A percentile compares a stretch with the other conserved stretches of the same genome.
Evolutionary conservation across 2,797 vertebrate genomes (phyloP).

Genomic region (Cottoperca gobio): DNA sequence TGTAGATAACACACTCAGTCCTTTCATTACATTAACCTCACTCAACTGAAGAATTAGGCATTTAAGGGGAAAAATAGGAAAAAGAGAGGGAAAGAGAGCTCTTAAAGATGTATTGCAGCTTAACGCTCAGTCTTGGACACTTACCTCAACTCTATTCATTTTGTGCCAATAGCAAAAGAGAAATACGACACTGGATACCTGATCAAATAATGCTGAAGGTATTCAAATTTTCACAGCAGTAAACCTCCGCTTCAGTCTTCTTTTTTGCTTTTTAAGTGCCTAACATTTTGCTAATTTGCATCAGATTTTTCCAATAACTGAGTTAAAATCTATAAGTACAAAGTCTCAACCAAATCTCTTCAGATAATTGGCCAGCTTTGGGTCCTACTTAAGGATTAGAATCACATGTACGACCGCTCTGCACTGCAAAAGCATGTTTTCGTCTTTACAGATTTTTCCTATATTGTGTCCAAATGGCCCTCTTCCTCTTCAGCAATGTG

Average conservation of each 20-base stretch:
- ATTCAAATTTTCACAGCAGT: constrained; percentile 30
- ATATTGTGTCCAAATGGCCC: constrained; percentile 38
- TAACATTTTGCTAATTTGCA: constrained; percentile 56
- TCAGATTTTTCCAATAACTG: constrained; percentile 61
- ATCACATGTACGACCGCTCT: constrained; percentile 73
- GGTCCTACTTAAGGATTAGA: constrained; percentile 79
- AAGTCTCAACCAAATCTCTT: constrained; percentile 73
- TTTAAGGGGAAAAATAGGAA: constrained; percentile 78
- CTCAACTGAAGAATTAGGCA: constrained; percentile 68
- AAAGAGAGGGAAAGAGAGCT: constrained; percentile 80
- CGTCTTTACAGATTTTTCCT: constrained; percentile 45
- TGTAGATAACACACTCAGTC: constrained; percentile 66
- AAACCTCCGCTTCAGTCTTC: constrained; percentile 33
- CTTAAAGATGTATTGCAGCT: constrained; percentile 68
- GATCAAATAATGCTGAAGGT: constrained; percentile 42
- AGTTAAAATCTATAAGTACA: constrained; percentile 71
- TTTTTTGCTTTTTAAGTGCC: constrained; percentile 50
- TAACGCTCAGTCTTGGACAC: constrained; percentile 67
- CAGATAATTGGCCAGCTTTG: constrained; percentile 76
- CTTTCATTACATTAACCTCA: constrained; percentile 60
- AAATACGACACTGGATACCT: constrained; percentile 44
- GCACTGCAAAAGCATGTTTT: constrained; percentile 69
- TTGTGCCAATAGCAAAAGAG: constrained; percentile 76
- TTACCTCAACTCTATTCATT: constrained; percentile 78
- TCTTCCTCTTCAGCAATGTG: constrained; percentile 76